These are phyloP conservation scores for Geotrypetes seraphini DNA, from an alignment of 2,797 vertebrate genomes.

Conservation along the genomic window DNA sequence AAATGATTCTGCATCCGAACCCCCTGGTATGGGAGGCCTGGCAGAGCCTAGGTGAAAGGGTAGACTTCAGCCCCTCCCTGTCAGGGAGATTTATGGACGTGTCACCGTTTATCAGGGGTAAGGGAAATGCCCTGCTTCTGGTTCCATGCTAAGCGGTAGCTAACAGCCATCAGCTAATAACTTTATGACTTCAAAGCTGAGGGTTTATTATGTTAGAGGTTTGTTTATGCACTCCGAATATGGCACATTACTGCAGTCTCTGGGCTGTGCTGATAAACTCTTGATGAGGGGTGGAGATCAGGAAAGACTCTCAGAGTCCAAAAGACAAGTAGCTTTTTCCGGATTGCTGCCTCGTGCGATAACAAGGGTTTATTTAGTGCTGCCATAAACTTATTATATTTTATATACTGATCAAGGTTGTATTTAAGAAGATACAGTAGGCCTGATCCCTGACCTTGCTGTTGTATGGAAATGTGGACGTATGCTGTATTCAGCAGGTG, in stretches of 20 bases:
- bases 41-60: background rate
- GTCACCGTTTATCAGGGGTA: conserved; percentile 10
- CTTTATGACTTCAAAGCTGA: conserved; percentile 73
- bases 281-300: conserved; percentile 41
- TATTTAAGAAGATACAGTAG: no score
- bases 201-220: conserved; percentile 77
- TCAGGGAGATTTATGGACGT: background rate
- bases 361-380: no score
- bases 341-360: conserved; percentile 38
- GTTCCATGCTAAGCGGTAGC: conserved; percentile 55
- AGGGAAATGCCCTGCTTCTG: conserved; percentile 21
- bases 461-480: no score
- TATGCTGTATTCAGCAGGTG: no score
- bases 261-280: conserved; percentile 70
- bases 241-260: conserved; percentile 59
- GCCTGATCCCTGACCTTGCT: no score
- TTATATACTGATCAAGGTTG: no score
- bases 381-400: no score
- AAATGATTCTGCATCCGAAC: no score
- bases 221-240: conserved; percentile 74
- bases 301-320: conserved; percentile 27
- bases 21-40: no score
- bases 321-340: conserved; percentile 46
- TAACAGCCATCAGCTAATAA: conserved; percentile 79
- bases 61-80: background rate